Base-by-base conservation (phyloP, 2,797 vertebrate genomes). In the Lindbergichthys nudifrons region DNA sequence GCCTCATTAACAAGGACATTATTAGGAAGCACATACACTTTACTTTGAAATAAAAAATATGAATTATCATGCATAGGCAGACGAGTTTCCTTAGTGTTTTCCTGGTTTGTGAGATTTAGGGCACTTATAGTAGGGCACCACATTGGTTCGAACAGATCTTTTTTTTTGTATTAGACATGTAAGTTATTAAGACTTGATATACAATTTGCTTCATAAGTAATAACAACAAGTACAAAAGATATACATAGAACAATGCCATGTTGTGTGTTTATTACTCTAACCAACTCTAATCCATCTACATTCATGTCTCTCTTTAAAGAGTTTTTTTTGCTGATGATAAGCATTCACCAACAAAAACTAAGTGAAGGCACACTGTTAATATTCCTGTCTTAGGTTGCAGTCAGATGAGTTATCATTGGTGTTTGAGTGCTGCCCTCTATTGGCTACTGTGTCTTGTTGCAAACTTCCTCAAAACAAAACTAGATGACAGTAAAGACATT, bases 401-500 rank as follows among this genome's bases (percentile, higher is more conserved):
- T 16, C 19, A 68, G 14, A 18, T 8, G 6, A 36, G 58, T 46
- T 26, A 13, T 39, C 15, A 2, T 72, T 53, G 11, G n/a, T 75
- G 45, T 65, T 67, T 73, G 36, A 42, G 52, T 75, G 82, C 69
- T 87, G 84, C 83, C 82, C 87, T 81, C 90, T 90, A 46, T 5
- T 86, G 90, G 78, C 1, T 21, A 6, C 10, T 30, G n/a, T 7
- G 5, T 2, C 3, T 16, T 12, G 10, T 26, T 83, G 50, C 88
- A 89, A 21, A 23, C 15, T 11, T 30, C 15, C 15, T 51, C 46
- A 11, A 42, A 77, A 30, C 1, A 14, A 48, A 39, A 47, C 2
- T 26, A 9, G 32, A 51, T 0, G 26, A n/a, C 1, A 23, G 10
- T 0, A 58, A 30, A 0, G 42, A 54, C 19, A 65, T 39, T 2